These are phyloP conservation scores for Trachelus tabidus DNA, from an alignment of 2,888 invertebrate genomes.

Conservation along the genomic window DNA sequence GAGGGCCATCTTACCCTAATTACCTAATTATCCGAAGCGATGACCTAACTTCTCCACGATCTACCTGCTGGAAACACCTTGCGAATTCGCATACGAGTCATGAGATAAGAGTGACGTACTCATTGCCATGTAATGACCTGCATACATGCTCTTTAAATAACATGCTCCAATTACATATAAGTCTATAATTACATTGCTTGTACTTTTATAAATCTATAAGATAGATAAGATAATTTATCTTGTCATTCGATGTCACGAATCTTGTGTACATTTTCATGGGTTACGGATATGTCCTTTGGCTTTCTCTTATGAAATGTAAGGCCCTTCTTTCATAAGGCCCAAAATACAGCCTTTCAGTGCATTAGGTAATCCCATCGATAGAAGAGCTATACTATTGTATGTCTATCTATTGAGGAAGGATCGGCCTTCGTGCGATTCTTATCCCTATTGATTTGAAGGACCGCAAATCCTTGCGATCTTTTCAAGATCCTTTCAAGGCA, in stretches of 20 bases:
- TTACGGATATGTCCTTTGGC: neutral
- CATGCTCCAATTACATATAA: neutral
- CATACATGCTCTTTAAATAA: neutral
- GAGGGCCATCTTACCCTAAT: constrained; percentile 59
- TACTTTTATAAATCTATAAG: neutral
- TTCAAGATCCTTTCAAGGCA: constrained; percentile 41
- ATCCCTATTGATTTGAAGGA: constrained; percentile 57
- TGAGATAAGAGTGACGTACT: neutral
- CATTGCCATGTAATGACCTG: neutral
- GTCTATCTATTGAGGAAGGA: neutral
- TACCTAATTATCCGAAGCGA: constrained; percentile 59
- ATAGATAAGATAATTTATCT: neutral
- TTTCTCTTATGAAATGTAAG: neutral
- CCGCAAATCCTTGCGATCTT: constrained; percentile 44
- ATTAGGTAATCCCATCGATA: neutral
- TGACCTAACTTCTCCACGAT: constrained; percentile 46
- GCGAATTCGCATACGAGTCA: neutral
- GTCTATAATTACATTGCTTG: neutral
- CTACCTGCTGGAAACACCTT: neutral
- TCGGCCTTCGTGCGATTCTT: constrained; percentile 16
- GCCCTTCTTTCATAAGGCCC: neutral
- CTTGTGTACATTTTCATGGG: neutral
- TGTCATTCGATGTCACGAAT: neutral
- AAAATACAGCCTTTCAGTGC: neutral
- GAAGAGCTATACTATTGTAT: neutral